These are phyloP conservation scores for Epinotia demarniana DNA, from an alignment of 2,888 invertebrate species.

Conservation along the genomic window DNA sequence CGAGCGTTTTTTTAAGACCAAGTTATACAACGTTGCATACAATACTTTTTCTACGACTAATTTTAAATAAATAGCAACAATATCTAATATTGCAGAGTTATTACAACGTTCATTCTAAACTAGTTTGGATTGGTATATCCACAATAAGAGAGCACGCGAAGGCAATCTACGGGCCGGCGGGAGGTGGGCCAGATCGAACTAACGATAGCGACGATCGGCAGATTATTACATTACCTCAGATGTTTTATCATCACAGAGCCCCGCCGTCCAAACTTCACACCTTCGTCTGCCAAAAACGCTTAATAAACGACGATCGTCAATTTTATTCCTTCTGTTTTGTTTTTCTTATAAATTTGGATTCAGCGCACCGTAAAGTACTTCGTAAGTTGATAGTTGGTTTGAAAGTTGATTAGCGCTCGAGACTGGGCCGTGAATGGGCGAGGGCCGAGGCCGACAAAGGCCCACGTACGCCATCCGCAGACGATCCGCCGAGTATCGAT, in stretches of 20 bases:
- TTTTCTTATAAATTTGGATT: constrained; percentile 4
- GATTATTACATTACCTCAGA: constrained; percentile 82
- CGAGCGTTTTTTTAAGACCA: too few species aligned
- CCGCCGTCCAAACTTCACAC: constrained; percentile 65
- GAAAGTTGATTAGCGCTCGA: constrained; percentile 70
- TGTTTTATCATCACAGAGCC: constrained; percentile 66
- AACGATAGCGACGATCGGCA: constrained; percentile 80
- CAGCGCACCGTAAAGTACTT: constrained; percentile 24
- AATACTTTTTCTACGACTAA: too few species aligned
- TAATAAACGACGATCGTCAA: constrained; percentile 36
- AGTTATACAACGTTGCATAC: too few species aligned
- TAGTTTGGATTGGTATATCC: constrained; percentile 58
- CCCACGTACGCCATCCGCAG: constrained; percentile 79
- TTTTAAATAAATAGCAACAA: too few species aligned
- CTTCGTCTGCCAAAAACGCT: constrained; percentile 61
- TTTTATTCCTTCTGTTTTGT: constrained; percentile 27
- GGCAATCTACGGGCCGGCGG: constrained; percentile 80
- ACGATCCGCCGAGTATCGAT: constrained; percentile 82
- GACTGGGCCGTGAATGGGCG: constrained; percentile 67
- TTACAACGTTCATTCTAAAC: background rate
- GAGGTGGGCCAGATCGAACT: constrained; percentile 79
- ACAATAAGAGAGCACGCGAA: constrained; percentile 69
- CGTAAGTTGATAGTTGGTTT: constrained; percentile 50
- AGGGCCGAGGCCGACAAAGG: constrained; percentile 70
- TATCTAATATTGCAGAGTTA: constrained; percentile 3